A percentile compares a stretch with the other conserved stretches of the same genome.
Evolutionary conservation across 2,888 invertebrate genomes (phyloP).

Genomic region (Cataglyphis cursor): DNA sequence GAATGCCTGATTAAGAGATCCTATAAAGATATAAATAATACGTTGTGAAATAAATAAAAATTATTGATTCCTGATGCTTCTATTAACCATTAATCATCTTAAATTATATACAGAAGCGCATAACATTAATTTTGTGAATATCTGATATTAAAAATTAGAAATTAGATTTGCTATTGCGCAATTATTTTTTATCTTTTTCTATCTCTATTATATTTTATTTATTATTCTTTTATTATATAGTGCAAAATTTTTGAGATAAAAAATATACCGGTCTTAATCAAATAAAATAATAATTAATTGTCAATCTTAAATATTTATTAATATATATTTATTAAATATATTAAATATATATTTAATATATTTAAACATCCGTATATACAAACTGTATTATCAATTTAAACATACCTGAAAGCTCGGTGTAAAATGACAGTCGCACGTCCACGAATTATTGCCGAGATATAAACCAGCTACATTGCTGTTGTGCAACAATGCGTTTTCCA

Average conservation of each 20-base stretch:
- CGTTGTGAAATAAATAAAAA: neutral
- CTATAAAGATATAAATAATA: slow-evolving; percentile 72
- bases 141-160: neutral
- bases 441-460: slow-evolving; percentile 92
- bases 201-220: neutral
- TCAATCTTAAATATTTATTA: neutral
- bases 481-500: slow-evolving; percentile 92
- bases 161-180: neutral
- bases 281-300: neutral
- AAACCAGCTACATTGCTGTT: slow-evolving; percentile 91
- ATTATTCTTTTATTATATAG: neutral
- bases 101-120: neutral
- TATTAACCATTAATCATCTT: neutral
- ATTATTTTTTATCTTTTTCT: neutral
- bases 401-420: slow-evolving; percentile 92
- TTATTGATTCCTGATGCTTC: neutral
- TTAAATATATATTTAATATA: no score
- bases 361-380: neutral
- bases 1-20: slow-evolving; percentile 88
- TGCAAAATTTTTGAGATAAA: neutral
- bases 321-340: no score
- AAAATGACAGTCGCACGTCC: slow-evolving; percentile 94
- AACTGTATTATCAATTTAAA: neutral
- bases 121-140: no score
- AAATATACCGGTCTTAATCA: neutral